Conservation (phyloP, 2,113 vertebrate species). For the Nibea coibor region DNA sequence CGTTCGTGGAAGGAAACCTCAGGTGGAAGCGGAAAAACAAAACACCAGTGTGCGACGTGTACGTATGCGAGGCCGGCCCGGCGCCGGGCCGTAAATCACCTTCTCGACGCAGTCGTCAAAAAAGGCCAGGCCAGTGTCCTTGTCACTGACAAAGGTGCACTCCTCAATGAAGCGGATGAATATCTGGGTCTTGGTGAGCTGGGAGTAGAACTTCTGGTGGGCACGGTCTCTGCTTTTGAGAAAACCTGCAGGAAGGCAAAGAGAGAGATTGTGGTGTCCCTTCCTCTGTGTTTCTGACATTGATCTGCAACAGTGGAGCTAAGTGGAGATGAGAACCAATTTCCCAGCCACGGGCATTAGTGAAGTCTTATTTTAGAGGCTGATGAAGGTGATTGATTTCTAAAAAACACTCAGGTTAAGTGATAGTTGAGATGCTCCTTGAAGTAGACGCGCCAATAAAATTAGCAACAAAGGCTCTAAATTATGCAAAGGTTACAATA, state of each 20-base stretch:
- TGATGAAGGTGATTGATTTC: slow-evolving; percentile 38
- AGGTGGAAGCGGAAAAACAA: slow-evolving; percentile 23
- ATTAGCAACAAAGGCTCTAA: slow-evolving; percentile 25
- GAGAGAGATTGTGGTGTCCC: neutral
- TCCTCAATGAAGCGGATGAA: slow-evolving; percentile 99
- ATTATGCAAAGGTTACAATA: slow-evolving; percentile 34
- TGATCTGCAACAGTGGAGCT: slow-evolving; percentile 13
- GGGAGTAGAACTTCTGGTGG: slow-evolving; percentile 95
- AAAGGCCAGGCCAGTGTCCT: slow-evolving; percentile 97
- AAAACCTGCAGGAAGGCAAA: slow-evolving; percentile 85
- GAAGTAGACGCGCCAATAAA: slow-evolving; percentile 49
- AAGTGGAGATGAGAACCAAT: slow-evolving; percentile 10
- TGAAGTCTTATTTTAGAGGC: slow-evolving; percentile 33
- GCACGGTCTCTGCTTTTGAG: slow-evolving; percentile 96
- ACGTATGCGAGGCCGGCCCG: neutral
- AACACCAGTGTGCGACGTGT: neutral
- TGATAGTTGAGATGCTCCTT: slow-evolving; percentile 15
- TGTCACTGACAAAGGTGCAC: slow-evolving; percentile 99
- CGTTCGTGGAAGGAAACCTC: slow-evolving; percentile 34
- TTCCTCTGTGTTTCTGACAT: neutral
- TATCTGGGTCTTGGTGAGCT: slow-evolving; percentile 96
- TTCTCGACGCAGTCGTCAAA: slow-evolving; percentile 99
- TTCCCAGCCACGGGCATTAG: slow-evolving; percentile 51
- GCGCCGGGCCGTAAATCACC: slow-evolving; percentile 79
- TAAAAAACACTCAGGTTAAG: slow-evolving; percentile 19